Conservation (phyloP, 2,797 vertebrate genomes). For the Crossoptilon crossoptilon region DNA sequence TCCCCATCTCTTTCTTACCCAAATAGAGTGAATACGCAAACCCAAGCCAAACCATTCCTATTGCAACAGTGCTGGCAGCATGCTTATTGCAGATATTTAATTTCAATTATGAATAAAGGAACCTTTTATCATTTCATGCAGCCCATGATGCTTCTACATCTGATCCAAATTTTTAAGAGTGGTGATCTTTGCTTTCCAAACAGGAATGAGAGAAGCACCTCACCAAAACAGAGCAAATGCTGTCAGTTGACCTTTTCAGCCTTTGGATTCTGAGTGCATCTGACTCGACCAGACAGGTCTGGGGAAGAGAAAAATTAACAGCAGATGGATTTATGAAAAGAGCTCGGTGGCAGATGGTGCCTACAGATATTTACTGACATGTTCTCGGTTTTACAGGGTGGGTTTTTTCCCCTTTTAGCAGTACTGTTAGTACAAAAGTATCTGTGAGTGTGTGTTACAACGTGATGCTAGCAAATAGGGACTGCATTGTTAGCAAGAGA, state of each 20-base stretch:
- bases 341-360: conserved; percentile 64
- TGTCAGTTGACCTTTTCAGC: background rate
- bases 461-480: background rate
- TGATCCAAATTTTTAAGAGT: background rate
- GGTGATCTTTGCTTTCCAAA: background rate
- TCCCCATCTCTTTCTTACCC: background rate
- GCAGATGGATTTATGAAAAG: conserved; percentile 49
- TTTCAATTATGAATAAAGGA: background rate
- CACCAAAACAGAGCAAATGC: background rate
- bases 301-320: background rate
- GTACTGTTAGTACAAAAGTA: background rate
- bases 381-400: background rate
- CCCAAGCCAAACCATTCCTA: background rate
- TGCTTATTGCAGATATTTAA: background rate
- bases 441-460: too few relatives aligned
- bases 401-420: background rate
- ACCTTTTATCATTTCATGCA: background rate
- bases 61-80: accelerated
- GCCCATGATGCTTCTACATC: background rate
- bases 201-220: background rate
- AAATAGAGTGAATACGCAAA: background rate
- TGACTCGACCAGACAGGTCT: background rate
- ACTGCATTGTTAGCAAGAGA: background rate
- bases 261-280: background rate
- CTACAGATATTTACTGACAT: background rate